Percentiles rank a stretch among this genome's conserved stretches.
Evolutionary conservation across 2,113 vertebrate genomes (phyloP).

Genomic region (Smithornis capensis): DNA sequence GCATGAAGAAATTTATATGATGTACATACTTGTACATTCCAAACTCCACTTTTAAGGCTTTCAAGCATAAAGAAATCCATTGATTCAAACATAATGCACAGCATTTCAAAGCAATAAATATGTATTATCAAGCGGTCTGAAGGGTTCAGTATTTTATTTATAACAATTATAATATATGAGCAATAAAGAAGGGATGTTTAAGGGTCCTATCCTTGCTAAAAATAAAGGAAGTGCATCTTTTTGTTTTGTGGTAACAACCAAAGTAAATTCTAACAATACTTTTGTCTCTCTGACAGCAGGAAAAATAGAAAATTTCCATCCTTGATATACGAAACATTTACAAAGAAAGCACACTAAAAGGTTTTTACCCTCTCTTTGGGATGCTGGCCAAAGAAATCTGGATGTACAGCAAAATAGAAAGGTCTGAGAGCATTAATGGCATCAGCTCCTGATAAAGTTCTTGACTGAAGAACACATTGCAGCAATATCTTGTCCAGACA

Average conservation of each 20-base stretch:
- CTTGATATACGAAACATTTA: not conserved
- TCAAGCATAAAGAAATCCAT: not conserved
- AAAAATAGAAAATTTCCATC: not conserved
- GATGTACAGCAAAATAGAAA: conserved; percentile 97
- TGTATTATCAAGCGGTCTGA: not conserved
- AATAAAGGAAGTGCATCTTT: not conserved
- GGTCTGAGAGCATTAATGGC: conserved; percentile 91
- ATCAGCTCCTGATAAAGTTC: conserved; percentile 88
- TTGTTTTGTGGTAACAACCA: not conserved
- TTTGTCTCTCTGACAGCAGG: not conserved
- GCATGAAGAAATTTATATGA: not conserved
- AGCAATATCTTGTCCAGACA: conserved; percentile 61
- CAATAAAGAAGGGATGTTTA: not conserved
- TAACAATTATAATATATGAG: not conserved
- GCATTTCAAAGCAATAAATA: not conserved
- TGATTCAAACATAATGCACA: not conserved
- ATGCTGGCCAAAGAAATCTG: conserved; percentile 96
- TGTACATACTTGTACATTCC: not conserved
- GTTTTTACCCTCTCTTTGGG: conserved; percentile 89
- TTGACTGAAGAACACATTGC: conserved; percentile 67
- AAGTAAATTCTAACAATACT: not conserved
- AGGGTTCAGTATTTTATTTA: not conserved
- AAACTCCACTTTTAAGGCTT: not conserved
- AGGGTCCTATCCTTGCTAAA: not conserved
- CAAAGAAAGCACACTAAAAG: not conserved